These are phyloP conservation scores for Vanessa tameamea DNA, from an alignment of 1,140 invertebrate species.

Conservation along the genomic window DNA sequence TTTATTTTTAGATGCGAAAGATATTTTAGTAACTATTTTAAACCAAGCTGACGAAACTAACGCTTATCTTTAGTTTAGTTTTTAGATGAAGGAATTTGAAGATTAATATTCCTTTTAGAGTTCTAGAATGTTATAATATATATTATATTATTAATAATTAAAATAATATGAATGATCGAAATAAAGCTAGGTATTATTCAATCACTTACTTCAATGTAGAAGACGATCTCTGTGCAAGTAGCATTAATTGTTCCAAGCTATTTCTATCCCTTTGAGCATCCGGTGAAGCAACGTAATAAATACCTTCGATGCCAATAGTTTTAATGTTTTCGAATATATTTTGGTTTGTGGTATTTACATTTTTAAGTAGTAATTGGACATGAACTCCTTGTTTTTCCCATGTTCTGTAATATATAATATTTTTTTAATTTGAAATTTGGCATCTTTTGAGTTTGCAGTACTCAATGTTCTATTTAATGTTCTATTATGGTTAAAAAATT, in stretches of 20 bases:
- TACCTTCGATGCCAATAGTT: conserved; percentile 8
- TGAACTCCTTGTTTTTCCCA: conserved; percentile 25
- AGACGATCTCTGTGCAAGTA: not conserved
- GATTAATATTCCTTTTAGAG: too few relatives aligned
- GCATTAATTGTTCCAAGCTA: conserved; percentile 17
- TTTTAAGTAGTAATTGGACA: not conserved
- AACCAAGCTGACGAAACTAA: too few relatives aligned
- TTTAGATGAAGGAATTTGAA: too few relatives aligned
- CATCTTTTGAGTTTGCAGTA: too few relatives aligned
- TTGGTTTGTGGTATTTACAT: not conserved
- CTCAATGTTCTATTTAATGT: too few relatives aligned
- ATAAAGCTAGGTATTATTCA: not conserved
- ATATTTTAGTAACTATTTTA: too few relatives aligned
- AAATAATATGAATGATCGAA: too few relatives aligned
- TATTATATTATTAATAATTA: too few relatives aligned
- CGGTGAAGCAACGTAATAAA: conserved; percentile 23
- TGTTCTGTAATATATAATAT: conserved; percentile 12
- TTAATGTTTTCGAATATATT: conserved; percentile 17
- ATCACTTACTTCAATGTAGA: conserved; percentile 26
- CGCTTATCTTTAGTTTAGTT: too few relatives aligned
- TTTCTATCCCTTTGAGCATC: not conserved
- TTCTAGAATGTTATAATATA: too few relatives aligned
- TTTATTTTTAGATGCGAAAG: too few relatives aligned
- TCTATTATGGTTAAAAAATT: too few relatives aligned
- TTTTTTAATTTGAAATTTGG: not conserved